Conservation (phyloP, 2,113 vertebrate genomes). For the Otocyon megalotis region DNA sequence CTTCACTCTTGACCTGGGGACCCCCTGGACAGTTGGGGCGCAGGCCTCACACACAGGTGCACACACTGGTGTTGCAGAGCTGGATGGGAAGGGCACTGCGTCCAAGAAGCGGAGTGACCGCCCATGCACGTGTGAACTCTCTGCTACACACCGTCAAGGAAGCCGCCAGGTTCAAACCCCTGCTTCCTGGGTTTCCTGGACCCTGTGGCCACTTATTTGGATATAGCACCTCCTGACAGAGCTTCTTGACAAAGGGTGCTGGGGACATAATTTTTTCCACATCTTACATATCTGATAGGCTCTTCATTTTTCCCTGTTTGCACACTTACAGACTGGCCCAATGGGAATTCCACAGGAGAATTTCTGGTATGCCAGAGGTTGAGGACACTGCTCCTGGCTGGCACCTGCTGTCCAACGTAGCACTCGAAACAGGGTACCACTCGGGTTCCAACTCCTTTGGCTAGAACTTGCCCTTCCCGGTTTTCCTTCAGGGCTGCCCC, state of each 20-base stretch:
- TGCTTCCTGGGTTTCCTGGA: accelerated
- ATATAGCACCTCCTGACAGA: accelerated
- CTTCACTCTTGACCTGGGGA: not conserved
- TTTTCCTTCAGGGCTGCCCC: not conserved
- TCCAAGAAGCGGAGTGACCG: not conserved
- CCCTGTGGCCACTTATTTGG: not conserved
- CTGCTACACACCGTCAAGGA: not conserved
- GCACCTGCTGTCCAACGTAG: no score
- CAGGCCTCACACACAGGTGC: not conserved
- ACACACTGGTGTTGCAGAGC: no score
- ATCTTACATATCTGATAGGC: accelerated
- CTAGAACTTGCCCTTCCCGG: no score
- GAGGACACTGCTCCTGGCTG: not conserved
- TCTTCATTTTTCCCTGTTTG: not conserved
- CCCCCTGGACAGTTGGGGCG: not conserved
- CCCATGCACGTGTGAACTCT: accelerated
- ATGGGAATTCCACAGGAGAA: accelerated
- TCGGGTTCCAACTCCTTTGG: not conserved
- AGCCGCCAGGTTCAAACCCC: not conserved
- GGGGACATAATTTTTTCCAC: accelerated
- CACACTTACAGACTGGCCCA: not conserved
- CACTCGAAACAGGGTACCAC: not conserved
- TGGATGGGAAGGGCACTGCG: not conserved
- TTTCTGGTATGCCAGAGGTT: not conserved
- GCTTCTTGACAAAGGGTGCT: not conserved